These are phyloP conservation scores for Nomada ferruginata DNA, from an alignment of 2,888 invertebrate species.

Conservation along the genomic window DNA sequence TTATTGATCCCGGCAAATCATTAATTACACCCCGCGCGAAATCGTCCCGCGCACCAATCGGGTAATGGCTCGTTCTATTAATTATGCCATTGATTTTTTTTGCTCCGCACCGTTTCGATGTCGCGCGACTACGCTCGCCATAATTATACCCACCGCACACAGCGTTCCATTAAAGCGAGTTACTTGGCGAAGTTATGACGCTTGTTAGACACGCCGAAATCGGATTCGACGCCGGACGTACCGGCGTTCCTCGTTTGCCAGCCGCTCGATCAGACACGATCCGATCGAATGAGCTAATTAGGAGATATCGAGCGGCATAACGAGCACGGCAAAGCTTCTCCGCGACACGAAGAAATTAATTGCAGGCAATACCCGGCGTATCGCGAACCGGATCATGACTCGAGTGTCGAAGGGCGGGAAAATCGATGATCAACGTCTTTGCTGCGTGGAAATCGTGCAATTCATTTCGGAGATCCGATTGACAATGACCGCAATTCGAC, in stretches of 20 bases:
- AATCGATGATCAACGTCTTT: not conserved
- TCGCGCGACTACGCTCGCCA: slow-evolving; percentile 6
- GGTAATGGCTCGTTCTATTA: slow-evolving; percentile 13
- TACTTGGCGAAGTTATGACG: slow-evolving; percentile 57
- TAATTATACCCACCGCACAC: slow-evolving; percentile 32
- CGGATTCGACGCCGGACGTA: slow-evolving; percentile 45
- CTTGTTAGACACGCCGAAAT: slow-evolving; percentile 63
- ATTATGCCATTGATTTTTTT: not conserved
- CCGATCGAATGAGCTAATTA: slow-evolving; percentile 63
- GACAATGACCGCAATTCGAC: not conserved
- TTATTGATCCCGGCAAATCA: not conserved
- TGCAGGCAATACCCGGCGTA: slow-evolving; percentile 38
- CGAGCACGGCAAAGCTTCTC: slow-evolving; percentile 40
- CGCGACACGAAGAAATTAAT: slow-evolving; percentile 65
- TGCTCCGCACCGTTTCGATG: no score
- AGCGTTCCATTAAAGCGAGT: slow-evolving; percentile 19
- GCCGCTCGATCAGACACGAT: not conserved
- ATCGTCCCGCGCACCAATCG: slow-evolving; percentile 4
- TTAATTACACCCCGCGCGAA: slow-evolving; percentile 21
- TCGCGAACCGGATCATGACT: slow-evolving; percentile 43
- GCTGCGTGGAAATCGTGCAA: not conserved
- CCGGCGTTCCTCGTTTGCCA: slow-evolving; percentile 16
- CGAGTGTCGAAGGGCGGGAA: slow-evolving; percentile 3
- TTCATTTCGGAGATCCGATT: not conserved
- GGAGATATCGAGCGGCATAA: slow-evolving; percentile 62